These are phyloP conservation scores for Papilio elwesi DNA, from an alignment of 2,888 invertebrate species.

Conservation along the genomic window DNA sequence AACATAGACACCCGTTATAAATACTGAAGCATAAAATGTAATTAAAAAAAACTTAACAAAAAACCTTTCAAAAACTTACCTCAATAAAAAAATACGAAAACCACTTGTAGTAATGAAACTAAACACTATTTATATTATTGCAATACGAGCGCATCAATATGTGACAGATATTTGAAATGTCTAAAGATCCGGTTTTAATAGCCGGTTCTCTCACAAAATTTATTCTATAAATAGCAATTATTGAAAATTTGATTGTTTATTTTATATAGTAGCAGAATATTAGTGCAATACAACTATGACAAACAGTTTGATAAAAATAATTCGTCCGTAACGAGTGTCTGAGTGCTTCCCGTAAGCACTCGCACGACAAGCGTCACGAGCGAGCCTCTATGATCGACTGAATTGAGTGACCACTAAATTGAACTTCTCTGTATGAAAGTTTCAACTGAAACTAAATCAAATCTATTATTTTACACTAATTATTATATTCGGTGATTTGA, in stretches of 20 bases:
- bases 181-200: slow-evolving; percentile 8
- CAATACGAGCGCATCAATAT: slow-evolving; percentile 8
- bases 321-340: not conserved
- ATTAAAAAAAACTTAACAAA: not conserved
- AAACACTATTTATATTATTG: slow-evolving; percentile 8
- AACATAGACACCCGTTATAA: not conserved
- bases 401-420: slow-evolving; percentile 28
- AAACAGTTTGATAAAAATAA: not conserved
- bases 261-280: too few species aligned
- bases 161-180: slow-evolving; percentile 8
- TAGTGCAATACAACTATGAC: not conserved
- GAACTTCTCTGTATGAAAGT: slow-evolving; percentile 14
- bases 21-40: not conserved
- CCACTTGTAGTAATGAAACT: slow-evolving; percentile 1
- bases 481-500: not conserved
- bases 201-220: slow-evolving; percentile 11
- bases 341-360: not conserved
- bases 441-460: slow-evolving; percentile 26
- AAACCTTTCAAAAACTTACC: not conserved
- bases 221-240: slow-evolving; percentile 3
- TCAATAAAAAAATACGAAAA: not conserved
- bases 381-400: slow-evolving; percentile 32
- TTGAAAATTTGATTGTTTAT: not conserved
- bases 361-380: slow-evolving; percentile 27
- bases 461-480: slow-evolving; percentile 2